phyloP scores from a whole-genome alignment of 1,140 invertebrate genomes.

The Dermatophagoides farinae region DNA sequence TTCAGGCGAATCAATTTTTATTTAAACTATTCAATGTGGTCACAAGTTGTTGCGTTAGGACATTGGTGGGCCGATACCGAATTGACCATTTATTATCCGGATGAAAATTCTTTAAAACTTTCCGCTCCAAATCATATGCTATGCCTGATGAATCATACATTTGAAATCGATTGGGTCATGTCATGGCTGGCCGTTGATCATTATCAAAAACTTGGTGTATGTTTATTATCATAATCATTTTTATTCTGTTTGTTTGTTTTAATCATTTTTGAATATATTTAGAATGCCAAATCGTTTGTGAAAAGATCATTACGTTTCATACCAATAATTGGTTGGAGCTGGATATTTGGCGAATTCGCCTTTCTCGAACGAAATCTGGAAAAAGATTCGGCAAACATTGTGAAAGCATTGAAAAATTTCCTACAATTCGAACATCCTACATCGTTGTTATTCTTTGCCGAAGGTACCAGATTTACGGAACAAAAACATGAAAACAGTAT shows the following conservation, averaged over 20 bases:
- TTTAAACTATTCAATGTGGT: conserved; percentile 64
- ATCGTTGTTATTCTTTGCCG: conserved; percentile 73
- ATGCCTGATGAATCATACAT: conserved; percentile 81
- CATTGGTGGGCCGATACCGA: conserved; percentile 76
- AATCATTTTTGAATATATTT: no score
- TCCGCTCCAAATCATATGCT: conserved; percentile 71
- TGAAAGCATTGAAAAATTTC: conserved; percentile 52
- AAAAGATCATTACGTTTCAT: conserved; percentile 77
- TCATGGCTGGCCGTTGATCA: conserved; percentile 68
- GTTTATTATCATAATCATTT: conserved; percentile 21
- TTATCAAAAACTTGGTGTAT: conserved; percentile 50
- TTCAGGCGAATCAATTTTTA: conserved; percentile 81
- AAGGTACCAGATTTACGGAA: conserved; percentile 75
- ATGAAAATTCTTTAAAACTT: conserved; percentile 50
- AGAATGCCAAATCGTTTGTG: conserved; percentile 85
- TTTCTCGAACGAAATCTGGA: conserved; percentile 78
- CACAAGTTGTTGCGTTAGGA: conserved; percentile 67
- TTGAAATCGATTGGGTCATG: conserved; percentile 83
- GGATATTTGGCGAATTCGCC: conserved; percentile 78
- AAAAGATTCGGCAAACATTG: conserved; percentile 60
- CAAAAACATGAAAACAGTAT: conserved; percentile 67
- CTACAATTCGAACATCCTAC: conserved; percentile 67
- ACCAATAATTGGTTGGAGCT: conserved; percentile 83
- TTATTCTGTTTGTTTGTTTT: conserved; percentile 16
- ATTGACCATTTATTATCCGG: conserved; percentile 49